Percentiles rank a stretch among this genome's conserved stretches.
Conservation (phyloP, 2,113 vertebrate species). For the Hydrolagus affinis region DNA sequence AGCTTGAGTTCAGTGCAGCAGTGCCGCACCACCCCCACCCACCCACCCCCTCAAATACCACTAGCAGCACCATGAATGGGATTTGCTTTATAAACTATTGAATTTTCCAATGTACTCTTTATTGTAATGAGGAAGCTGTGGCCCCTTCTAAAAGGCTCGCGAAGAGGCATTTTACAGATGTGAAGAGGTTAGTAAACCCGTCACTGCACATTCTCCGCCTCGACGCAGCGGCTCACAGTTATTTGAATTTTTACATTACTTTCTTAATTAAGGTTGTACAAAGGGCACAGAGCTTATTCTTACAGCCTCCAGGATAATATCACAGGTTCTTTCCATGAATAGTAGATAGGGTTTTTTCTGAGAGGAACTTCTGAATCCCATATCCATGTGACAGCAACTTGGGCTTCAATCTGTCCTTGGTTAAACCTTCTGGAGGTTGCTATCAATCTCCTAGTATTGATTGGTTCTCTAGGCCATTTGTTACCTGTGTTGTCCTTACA, state of each 20-base stretch:
- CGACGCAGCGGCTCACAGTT: not conserved
- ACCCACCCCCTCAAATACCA: too few species aligned
- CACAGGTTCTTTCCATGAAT: not conserved
- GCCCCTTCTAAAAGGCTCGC: not conserved
- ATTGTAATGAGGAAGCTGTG: not conserved
- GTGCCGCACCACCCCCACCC: too few species aligned
- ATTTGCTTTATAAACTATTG: not conserved
- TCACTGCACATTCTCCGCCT: not conserved
- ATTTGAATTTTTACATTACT: constrained; percentile 22
- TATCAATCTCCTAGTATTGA: constrained; percentile 2
- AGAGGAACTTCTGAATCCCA: not conserved
- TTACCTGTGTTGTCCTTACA: not conserved
- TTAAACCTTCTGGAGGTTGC: not conserved
- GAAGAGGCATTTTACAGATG: not conserved
- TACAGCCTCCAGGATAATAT: not conserved
- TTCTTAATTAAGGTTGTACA: constrained; percentile 1
- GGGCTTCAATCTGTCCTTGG: constrained; percentile 13
- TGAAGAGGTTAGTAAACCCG: not conserved
- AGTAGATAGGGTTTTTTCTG: not conserved
- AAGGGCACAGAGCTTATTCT: not conserved
- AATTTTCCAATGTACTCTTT: not conserved
- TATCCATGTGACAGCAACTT: not conserved
- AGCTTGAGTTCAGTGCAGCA: too few species aligned
- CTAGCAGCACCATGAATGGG: not conserved
- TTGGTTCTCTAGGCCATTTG: not conserved